A percentile compares a stretch with the other conserved stretches of the same genome.
These are phyloP conservation scores for Myiopsitta monachus DNA, from an alignment of 2,113 vertebrate genomes.

Conservation along the genomic window DNA sequence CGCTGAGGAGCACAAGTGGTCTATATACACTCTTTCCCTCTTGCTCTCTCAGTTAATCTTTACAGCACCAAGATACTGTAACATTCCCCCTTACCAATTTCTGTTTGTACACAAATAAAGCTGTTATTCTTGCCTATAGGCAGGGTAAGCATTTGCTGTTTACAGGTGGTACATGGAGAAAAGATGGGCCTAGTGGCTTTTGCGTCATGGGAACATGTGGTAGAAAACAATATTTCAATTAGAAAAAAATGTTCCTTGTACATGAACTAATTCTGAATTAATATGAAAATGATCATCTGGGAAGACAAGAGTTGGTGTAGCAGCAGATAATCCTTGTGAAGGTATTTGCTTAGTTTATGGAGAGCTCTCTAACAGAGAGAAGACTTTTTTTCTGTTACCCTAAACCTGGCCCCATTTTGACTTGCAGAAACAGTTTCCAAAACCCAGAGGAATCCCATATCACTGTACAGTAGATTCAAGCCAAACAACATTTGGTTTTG, in stretches of 20 bases:
- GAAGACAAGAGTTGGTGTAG: not conserved
- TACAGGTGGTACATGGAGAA: not conserved
- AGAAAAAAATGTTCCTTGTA: not conserved
- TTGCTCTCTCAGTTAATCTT: not conserved
- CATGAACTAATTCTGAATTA: not conserved
- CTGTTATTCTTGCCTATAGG: not conserved
- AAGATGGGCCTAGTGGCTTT: not conserved
- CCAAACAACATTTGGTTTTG: constrained; percentile 20
- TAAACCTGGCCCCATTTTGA: not conserved
- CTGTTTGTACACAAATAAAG: not conserved
- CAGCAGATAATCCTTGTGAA: not conserved
- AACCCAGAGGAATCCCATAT: not conserved
- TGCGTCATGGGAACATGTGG: not conserved
- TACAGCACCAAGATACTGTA: not conserved
- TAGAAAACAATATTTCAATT: not conserved
- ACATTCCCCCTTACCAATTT: not conserved
- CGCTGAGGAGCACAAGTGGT: not conserved
- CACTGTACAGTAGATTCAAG: not conserved
- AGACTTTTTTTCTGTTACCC: not conserved
- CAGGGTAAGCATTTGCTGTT: not conserved
- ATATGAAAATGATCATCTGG: not conserved
- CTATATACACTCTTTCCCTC: not conserved
- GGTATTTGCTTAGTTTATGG: not conserved
- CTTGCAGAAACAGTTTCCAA: not conserved
- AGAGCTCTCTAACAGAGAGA: not conserved